A percentile compares a stretch with the other conserved stretches of the same genome.
These are phyloP conservation scores for Pandemis corylana DNA, from an alignment of 2,888 invertebrate genomes.

Conservation along the genomic window DNA sequence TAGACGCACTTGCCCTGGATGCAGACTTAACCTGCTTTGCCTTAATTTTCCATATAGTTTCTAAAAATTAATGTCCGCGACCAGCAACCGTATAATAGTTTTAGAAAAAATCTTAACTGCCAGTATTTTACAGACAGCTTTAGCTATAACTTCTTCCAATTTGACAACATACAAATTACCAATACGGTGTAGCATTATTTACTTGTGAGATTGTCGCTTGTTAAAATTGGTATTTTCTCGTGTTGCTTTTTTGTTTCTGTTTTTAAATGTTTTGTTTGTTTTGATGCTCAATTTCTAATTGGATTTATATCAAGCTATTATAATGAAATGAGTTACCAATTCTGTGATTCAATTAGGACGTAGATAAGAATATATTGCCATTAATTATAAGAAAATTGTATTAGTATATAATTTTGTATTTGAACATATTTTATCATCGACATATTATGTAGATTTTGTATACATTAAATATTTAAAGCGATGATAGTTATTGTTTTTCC, in stretches of 20 bases:
- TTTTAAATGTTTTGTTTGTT: not conserved
- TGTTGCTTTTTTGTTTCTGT: not conserved
- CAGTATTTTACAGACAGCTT: constrained; percentile 8
- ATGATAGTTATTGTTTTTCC: constrained; percentile 38
- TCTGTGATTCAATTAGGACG: constrained; percentile 67
- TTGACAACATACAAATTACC: not conserved
- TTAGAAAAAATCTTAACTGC: constrained; percentile 26
- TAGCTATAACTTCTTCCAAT: not conserved
- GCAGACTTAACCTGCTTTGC: too few relatives aligned
- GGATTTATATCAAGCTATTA: constrained; percentile 11
- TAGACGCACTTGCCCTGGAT: too few relatives aligned
- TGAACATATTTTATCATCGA: constrained; percentile 46
- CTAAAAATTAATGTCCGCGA: not conserved
- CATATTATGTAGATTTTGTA: constrained; percentile 50
- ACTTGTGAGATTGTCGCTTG: not conserved
- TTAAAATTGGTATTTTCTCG: not conserved
- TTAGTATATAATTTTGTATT: constrained; percentile 44
- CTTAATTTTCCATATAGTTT: not conserved
- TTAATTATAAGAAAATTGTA: constrained; percentile 50
- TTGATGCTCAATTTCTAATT: constrained; percentile 20
- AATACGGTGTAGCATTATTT: not conserved
- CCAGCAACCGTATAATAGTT: not conserved
- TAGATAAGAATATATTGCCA: constrained; percentile 58
- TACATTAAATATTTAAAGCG: constrained; percentile 47
- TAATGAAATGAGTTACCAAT: constrained; percentile 63